Base-by-base conservation (phyloP, 2,113 vertebrate species). In the Pluvialis apricaria region DNA sequence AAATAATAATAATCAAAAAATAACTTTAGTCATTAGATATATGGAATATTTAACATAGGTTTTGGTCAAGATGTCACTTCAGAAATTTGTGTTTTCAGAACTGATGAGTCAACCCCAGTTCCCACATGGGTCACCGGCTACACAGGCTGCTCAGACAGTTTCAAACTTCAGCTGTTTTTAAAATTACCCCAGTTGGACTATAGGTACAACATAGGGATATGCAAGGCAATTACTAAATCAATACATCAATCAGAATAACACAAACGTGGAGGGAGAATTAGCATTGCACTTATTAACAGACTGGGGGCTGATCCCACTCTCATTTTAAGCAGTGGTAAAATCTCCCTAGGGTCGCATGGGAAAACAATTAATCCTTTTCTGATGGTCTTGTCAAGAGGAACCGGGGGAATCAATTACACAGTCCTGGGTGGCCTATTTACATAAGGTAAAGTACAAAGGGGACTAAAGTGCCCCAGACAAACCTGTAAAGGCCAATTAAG, bases 401-500 rank as follows among this genome's bases (percentile, higher is more conserved):
- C 69, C 2, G 8, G 90, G 64, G 64, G 88, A 91, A 92, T 89
- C 88, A 86, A 31, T 92, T 61, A 92, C 88, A 94, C 83, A 92
- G 22, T 52, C 77, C 69, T 97, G 96, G 95, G 96, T 96, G 96
- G 96, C 93, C 95, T 94, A 86, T 94, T 93, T 95, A 93, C 92
- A 89, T 91, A 94, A 81, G 79, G 96, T 89, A 92, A 97, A 94
- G 92, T 91, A 96, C 77, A 96, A 96, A 95, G 81, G 69, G 32
- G 73, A 69, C 88, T 91, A 10, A 92, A 87, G 36, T 84, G 91
- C 77, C 72, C 64, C 5, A 6, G 66, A 94, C 73, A 94, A 94
- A 95, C 68, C 73, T 95, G 77, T 83, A 87, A 91, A 79, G 66
- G 54, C 77, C 80, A 91, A 92, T 64, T 34, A 69, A 87, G 24